Conservation (phyloP, 2,888 invertebrate species). For the Agonopterix arenella region DNA sequence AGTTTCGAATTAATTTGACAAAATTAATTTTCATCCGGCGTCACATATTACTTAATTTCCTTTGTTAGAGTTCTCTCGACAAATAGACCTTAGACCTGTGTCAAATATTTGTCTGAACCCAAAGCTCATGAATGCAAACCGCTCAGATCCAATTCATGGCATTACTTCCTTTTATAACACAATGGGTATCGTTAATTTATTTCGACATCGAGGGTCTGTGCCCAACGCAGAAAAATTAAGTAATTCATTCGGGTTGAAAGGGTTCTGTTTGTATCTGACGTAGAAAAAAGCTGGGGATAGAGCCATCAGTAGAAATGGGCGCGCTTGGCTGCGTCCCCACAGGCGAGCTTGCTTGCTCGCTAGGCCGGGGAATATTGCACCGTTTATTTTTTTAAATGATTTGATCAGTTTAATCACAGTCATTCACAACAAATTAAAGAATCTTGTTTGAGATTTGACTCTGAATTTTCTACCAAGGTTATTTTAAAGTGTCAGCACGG, state of each 20-base stretch:
- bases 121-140: slow-evolving; percentile 38
- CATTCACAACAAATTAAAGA: too few relatives aligned
- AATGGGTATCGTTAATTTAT: slow-evolving; percentile 63
- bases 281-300: slow-evolving; percentile 58
- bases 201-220: slow-evolving; percentile 56
- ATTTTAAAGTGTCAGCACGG: too few relatives aligned
- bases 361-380: slow-evolving; percentile 14
- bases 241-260: slow-evolving; percentile 71
- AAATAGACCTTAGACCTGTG: slow-evolving; percentile 16
- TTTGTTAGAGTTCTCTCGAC: slow-evolving; percentile 8
- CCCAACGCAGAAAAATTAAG: slow-evolving; percentile 67
- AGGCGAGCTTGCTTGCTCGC: slow-evolving; percentile 19
- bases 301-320: slow-evolving; percentile 55
- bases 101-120: slow-evolving; percentile 37
- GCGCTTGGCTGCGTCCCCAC: slow-evolving; percentile 59
- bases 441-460: too few relatives aligned
- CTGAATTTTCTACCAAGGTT: too few relatives aligned
- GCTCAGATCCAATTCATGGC: slow-evolving; percentile 43
- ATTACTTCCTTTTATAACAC: slow-evolving; percentile 38
- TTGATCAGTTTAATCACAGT: too few relatives aligned
- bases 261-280: slow-evolving; percentile 68
- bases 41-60: slow-evolving; percentile 10
- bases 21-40: slow-evolving; percentile 11
- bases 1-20: neutral
- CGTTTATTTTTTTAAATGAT: too few relatives aligned